Conservation (phyloP, 2,888 invertebrate species). For the Tachina grossa region DNA sequence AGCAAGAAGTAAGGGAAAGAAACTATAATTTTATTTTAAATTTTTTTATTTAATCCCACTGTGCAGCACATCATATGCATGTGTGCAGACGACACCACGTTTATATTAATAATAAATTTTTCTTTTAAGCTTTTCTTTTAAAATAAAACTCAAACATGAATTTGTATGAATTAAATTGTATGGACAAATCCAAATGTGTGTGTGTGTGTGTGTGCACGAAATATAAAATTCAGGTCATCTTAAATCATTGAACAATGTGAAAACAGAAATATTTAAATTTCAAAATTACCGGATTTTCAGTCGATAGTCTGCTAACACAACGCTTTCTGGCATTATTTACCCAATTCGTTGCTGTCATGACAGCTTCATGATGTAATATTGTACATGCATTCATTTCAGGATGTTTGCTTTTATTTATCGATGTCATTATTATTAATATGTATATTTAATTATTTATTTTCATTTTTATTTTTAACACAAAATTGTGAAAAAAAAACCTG, state of each 20-base stretch:
- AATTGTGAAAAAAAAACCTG: slow-evolving; percentile 39
- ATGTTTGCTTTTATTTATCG: slow-evolving; percentile 26
- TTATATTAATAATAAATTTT: slow-evolving; percentile 16
- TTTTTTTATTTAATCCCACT: no score
- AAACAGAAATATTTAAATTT: slow-evolving; percentile 8
- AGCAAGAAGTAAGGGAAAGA: no score
- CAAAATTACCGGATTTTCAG: slow-evolving; percentile 61
- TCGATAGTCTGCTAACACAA: slow-evolving; percentile 12
- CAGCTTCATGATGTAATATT: slow-evolving; percentile 58
- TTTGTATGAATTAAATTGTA: slow-evolving; percentile 14
- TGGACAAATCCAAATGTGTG: slow-evolving; percentile 12
- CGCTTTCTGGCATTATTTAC: not conserved
- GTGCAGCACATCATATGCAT: no score
- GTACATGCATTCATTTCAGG: slow-evolving; percentile 31
- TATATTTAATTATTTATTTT: slow-evolving; percentile 42
- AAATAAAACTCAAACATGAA: slow-evolving; percentile 24
- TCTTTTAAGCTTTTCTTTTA: slow-evolving; percentile 32
- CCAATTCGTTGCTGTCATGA: slow-evolving; percentile 40
- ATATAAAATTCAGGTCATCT: slow-evolving; percentile 65
- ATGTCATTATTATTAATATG: slow-evolving; percentile 42
- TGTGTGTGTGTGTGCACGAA: slow-evolving; percentile 2
- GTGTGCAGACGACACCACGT: slow-evolving; percentile 15
- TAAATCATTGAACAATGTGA: slow-evolving; percentile 45
- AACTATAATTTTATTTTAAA: no score
- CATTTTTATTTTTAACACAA: slow-evolving; percentile 50